phyloP scores from a whole-genome alignment of 2,113 vertebrate species.

The Neolamprologus sp. region DNA sequence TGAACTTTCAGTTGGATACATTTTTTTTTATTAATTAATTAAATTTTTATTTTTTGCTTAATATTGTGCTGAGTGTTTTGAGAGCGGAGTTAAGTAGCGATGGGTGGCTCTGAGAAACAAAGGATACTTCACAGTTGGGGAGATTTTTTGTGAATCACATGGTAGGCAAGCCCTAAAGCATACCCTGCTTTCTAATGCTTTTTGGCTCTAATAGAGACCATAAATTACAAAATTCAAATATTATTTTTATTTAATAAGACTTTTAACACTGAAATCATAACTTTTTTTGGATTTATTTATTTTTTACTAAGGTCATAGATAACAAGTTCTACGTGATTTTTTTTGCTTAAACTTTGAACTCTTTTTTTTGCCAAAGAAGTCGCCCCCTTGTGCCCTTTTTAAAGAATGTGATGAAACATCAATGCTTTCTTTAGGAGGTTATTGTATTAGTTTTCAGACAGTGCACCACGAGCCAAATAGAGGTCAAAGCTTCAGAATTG shows the following conservation, averaged over 20 bases:
- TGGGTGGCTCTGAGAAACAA: background rate
- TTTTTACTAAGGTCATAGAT: background rate
- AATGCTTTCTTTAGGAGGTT: too few species aligned
- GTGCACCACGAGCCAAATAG: background rate
- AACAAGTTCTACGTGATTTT: background rate
- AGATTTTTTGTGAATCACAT: background rate
- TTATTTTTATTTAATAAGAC: background rate
- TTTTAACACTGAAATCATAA: background rate
- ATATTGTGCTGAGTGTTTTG: background rate
- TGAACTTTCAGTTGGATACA: background rate
- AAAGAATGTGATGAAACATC: too few species aligned
- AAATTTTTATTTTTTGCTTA: background rate
- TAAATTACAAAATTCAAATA: background rate
- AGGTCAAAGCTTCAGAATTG: background rate
- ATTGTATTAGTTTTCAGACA: background rate
- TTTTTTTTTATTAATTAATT: background rate
- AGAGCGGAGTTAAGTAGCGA: background rate
- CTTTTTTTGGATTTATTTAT: fast-evolving
- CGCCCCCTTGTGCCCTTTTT: too few species aligned
- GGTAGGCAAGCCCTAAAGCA: background rate
- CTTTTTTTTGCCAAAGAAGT: background rate
- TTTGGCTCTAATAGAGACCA: background rate
- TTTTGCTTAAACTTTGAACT: background rate
- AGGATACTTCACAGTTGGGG: background rate
- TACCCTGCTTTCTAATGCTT: background rate